A percentile compares a stretch with the other conserved stretches of the same genome.
Conservation (phyloP, 2,888 invertebrate genomes). For the Erannis defoliaria region DNA sequence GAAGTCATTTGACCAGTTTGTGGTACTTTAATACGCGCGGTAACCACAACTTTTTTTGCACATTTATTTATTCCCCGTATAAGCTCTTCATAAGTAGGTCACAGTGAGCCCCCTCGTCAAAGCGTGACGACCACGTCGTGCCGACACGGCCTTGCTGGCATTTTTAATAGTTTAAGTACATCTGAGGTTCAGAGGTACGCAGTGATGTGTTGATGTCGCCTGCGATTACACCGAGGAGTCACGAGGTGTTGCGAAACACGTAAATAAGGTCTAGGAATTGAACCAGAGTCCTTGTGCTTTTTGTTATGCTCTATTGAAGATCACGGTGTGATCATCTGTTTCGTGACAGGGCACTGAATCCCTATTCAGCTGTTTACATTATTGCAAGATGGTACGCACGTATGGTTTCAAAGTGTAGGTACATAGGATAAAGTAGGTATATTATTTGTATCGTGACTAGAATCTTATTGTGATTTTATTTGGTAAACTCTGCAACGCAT, state of each 20-base stretch:
- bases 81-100: slow-evolving; percentile 28
- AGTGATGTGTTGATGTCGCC: slow-evolving; percentile 53
- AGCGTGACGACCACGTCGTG: slow-evolving; percentile 43
- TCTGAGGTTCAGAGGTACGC: slow-evolving; percentile 48
- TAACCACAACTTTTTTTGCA: not conserved
- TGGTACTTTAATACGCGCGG: slow-evolving; percentile 10
- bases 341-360: slow-evolving; percentile 18
- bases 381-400: slow-evolving; percentile 21
- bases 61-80: slow-evolving; percentile 25
- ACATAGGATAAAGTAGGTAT: not conserved
- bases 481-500: too few relatives aligned
- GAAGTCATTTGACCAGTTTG: slow-evolving; percentile 3
- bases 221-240: slow-evolving; percentile 63
- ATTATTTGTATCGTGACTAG: not conserved
- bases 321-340: slow-evolving; percentile 30
- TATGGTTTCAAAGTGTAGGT: slow-evolving; percentile 4
- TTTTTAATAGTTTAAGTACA: slow-evolving; percentile 36
- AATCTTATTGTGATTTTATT: too few relatives aligned
- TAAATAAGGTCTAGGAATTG: slow-evolving; percentile 47
- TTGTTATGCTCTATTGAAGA: slow-evolving; percentile 30
- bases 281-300: slow-evolving; percentile 31
- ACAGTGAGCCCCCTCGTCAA: slow-evolving; percentile 39
- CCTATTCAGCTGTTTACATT: slow-evolving; percentile 33
- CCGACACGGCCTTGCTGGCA: slow-evolving; percentile 42
- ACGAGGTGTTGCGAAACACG: slow-evolving; percentile 68